Percentiles rank a stretch among this genome's conserved stretches.
Evolutionary conservation across 2,113 vertebrate genomes (phyloP).

Genomic region (Vulpes vulpes): DNA sequence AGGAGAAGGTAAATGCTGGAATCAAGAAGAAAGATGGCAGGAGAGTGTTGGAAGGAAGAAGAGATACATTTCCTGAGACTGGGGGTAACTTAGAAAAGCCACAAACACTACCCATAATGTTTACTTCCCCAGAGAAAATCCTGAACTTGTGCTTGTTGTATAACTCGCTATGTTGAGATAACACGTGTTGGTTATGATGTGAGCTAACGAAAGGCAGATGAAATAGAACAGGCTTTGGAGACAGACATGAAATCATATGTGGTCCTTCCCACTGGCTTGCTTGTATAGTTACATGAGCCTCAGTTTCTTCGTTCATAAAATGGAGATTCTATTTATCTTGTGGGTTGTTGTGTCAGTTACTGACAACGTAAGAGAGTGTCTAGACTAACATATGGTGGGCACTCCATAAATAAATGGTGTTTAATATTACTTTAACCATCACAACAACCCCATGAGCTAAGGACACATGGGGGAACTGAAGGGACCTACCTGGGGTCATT

Average conservation of each 20-base stretch:
- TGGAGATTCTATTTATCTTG: background rate
- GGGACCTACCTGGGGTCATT: background rate
- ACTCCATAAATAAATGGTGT: background rate
- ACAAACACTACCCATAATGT: background rate
- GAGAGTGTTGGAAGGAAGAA: background rate
- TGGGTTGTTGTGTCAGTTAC: background rate
- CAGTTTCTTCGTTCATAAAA: slow-evolving; percentile 1
- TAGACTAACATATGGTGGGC: background rate
- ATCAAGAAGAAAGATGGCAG: background rate
- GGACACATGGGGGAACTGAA: background rate
- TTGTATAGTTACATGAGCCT: background rate
- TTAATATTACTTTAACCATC: background rate
- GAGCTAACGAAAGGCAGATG: background rate
- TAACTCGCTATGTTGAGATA: background rate
- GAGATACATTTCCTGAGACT: background rate
- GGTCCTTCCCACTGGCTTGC: background rate
- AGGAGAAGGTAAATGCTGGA: background rate
- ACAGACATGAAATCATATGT: background rate
- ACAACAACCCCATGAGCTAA: background rate
- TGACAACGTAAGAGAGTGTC: background rate
- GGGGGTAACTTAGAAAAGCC: background rate
- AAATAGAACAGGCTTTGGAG: background rate
- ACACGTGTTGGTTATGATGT: background rate
- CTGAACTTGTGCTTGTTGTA: background rate
- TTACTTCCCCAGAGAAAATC: slow-evolving; percentile 40